These are phyloP conservation scores for Catalaphyllia jardinei DNA, from an alignment of 64 coral and sea anemone genomes.

Conservation along the genomic window DNA sequence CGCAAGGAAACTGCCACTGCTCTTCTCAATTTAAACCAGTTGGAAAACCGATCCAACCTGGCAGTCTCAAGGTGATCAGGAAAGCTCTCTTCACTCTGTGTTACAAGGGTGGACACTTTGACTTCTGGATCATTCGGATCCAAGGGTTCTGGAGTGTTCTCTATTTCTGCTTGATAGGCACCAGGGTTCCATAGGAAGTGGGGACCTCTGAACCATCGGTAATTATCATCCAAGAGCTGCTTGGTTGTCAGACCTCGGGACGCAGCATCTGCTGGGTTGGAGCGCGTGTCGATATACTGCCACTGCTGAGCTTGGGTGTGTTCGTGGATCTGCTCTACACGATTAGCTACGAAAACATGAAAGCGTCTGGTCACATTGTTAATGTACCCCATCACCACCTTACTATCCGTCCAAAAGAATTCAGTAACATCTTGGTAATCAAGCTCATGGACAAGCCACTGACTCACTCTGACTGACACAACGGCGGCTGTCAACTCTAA, in stretches of 20 bases:
- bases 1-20: background rate
- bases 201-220: conserved; percentile 18
- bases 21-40: conserved; percentile 23
- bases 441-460: too few relatives aligned
- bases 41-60: conserved; percentile 50
- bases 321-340: conserved; percentile 45
- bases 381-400: too few relatives aligned
- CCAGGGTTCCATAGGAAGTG: conserved; percentile 15
- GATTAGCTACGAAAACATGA: conserved; percentile 44
- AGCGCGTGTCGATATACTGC: background rate
- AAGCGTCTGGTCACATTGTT: background rate
- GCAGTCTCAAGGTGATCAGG: background rate
- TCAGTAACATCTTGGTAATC: too few relatives aligned
- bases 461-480: too few relatives aligned
- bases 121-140: conserved; percentile 35
- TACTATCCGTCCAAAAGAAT: too few relatives aligned
- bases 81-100: background rate
- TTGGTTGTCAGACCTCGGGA: background rate
- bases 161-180: background rate
- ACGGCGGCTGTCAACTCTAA: background rate
- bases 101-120: background rate
- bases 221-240: background rate
- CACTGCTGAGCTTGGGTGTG: conserved; percentile 25
- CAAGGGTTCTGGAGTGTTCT: too few relatives aligned
- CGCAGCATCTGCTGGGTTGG: conserved; percentile 27